phyloP scores from a whole-genome alignment of 2,113 vertebrate species.

The Cyanocitta stelleri region DNA sequence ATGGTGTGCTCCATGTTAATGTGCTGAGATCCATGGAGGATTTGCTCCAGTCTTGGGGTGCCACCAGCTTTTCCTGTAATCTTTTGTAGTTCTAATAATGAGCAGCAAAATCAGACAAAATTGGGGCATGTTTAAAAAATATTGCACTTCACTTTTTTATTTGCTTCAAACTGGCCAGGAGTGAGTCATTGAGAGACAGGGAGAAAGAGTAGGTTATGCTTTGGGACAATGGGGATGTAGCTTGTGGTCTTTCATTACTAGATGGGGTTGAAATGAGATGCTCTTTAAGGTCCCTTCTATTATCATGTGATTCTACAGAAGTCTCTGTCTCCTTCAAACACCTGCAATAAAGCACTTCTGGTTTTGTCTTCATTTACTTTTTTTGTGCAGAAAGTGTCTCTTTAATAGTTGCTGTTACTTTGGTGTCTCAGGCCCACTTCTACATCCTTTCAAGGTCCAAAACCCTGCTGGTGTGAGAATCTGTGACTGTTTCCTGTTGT shows the following conservation, averaged over 20 bases:
- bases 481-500: neutral
- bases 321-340: neutral
- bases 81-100: neutral
- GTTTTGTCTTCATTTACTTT: neutral
- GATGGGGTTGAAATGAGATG: neutral
- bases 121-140: neutral
- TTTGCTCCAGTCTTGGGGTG: neutral
- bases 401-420: neutral
- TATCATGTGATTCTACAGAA: neutral
- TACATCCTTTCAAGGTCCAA: neutral
- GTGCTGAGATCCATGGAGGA: neutral
- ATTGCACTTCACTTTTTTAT: neutral
- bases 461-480: neutral
- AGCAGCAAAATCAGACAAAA: neutral
- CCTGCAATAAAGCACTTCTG: neutral
- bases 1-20: neutral
- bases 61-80: neutral
- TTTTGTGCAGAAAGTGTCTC: neutral
- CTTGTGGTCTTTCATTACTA: neutral
- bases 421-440: neutral
- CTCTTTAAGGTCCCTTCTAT: neutral
- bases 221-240: neutral
- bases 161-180: neutral
- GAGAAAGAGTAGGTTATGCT: neutral
- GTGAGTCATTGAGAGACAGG: neutral